Base-by-base conservation (phyloP, 2,113 vertebrate genomes). In the Percopsis transmontana region DNA sequence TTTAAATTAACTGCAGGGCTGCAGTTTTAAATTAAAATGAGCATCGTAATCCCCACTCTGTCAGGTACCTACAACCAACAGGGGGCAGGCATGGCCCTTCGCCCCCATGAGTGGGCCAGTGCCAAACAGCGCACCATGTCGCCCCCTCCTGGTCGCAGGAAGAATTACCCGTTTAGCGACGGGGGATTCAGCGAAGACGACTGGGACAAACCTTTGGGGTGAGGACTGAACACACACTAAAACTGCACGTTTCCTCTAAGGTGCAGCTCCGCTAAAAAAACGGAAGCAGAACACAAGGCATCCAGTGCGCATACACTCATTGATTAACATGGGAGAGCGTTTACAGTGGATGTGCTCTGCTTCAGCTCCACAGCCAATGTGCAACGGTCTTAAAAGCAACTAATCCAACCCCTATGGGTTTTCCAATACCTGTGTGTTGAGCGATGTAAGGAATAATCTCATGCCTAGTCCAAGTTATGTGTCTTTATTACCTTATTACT, bases 121-220 rank as follows among this genome's bases (percentile, higher is more conserved):
- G 87, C 87, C 83, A 92, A 94, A 63, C 94, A 93, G 76, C 93
- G 93, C 76, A 92, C 87, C 87, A 93, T 82, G 74, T 94, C 95
- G 0, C 93, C 95, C 2, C 93, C 94, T 0, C 84, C 82, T 0
- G 91, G 93, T 42, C 92, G 92, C 67, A 86, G 92, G 68, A 97
- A 96, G 90, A 97, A 84, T 87, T 97, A 96, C 52, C 92, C 94
- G 1, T 96, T 94, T 18, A 90, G 91, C 33, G 93, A 96, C 0
- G 94, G 94, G 45, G 94, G 92, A 64, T 97, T 96, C 89, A 95
- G 87, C 2, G 95, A 97, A 58, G 96, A 98, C 0, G 96, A 97
- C 62, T 98, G 96, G 96, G 96, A 96, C 74, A 95, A 95, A 54
- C 90, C 94, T 4, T 64, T 90, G 14, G 95, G 96, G 97, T 98